Evolutionary conservation across 92 coral and sea anemone species (phyloP), one percentile per base, ranked within the genome.

Genomic region (Virgularia gustaviana): DNA sequence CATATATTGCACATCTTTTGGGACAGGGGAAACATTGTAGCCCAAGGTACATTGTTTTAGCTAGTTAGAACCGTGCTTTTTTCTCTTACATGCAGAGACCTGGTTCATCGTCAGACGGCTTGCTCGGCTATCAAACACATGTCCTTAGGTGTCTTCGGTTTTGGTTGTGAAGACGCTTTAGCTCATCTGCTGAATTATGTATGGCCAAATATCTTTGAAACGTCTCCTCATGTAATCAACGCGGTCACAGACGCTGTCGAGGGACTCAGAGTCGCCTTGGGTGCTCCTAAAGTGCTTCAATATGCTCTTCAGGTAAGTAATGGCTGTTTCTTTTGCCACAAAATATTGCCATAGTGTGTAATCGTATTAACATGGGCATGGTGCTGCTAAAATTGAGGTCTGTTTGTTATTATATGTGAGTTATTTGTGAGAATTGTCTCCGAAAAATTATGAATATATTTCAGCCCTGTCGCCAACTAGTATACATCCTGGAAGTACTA

Each of bases 161-260:
- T 94, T 64, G 99, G 99, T 43, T 94, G 99, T 82, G 99, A 94
- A 72, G 99, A 94, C 58, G 99, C 99, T 3, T 81, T 94, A 36
- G 88, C 96, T 64, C 99, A 94, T 51, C 85, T 94, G 38, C 62
- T 94, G 43, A 94, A 94, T 78, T 85, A 94, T 44, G 96, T 94
- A 30, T 94, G 99, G 99, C 99, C 99, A 56, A 94, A 94, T 75
- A 94, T 94, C 79, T 94, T 94, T 75, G 99, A 94, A 79, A 94
- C 99, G 0, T 94, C 99, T 2, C 99, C 99, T 52, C 99, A 94
- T 74, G 99, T 94, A 18, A 85, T 94, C 7, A 94, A 94, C 54
- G 99, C 99, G 10, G 99, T 94, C 18, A 82, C 86, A 85, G 99
- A 94, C 74, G 94, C 99, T 22, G 85, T 90, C 3, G 99, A 94